Evolutionary conservation across 2,888 invertebrate genomes (phyloP).

Genomic region (Julus scandinavius): DNA sequence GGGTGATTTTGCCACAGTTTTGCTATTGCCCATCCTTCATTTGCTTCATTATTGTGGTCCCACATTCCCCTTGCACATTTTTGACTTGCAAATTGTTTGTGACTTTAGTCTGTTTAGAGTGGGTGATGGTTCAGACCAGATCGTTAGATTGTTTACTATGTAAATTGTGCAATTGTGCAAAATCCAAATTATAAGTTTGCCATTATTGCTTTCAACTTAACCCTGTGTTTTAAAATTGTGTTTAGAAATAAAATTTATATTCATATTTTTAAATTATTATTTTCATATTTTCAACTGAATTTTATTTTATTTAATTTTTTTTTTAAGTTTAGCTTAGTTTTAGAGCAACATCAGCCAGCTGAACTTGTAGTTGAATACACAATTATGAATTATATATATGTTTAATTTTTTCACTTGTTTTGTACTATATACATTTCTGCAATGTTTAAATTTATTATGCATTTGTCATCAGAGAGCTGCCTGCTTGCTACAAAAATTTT

Average conservation of each 20-base stretch:
- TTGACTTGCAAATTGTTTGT: no score
- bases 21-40: no score
- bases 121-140: no score
- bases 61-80: no score
- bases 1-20: no score
- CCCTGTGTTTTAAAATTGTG: constrained; percentile 73
- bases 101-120: no score
- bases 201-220: constrained; percentile 98
- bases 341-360: constrained; percentile 97
- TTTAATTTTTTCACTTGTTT: not conserved
- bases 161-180: no score
- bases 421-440: no score
- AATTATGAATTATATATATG: constrained; percentile 74
- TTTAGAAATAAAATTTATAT: not conserved
- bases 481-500: constrained; percentile 93
- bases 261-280: no score
- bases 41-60: no score
- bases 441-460: no score
- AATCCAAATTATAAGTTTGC: constrained; percentile 98
- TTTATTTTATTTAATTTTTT: constrained; percentile 79
- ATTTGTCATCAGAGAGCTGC: constrained; percentile 76
- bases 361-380: constrained; percentile 98
- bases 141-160: no score
- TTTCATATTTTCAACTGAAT: constrained; percentile 13
- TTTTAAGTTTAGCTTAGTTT: constrained; percentile 97